A percentile compares a stretch with the other conserved stretches of the same genome.
Conservation (phyloP, 2,888 invertebrate species). For the Tricholauxania praeusta region DNA sequence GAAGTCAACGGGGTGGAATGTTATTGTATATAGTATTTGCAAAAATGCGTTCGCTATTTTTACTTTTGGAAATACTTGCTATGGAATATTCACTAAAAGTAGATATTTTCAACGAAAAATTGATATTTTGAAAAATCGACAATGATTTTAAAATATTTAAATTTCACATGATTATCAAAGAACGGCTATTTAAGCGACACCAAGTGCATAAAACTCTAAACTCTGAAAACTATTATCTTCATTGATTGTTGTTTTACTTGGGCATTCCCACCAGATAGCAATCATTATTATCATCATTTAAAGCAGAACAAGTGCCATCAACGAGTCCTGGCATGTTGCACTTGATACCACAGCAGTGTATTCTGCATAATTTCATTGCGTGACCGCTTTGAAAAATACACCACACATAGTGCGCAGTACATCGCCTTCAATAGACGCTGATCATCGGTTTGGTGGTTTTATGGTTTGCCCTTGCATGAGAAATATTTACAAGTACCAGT, state of each 20-base stretch:
- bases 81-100: no score
- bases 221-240: not conserved
- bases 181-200: no score
- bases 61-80: no score
- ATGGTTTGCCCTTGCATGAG: slow-evolving; percentile 26
- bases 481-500: slow-evolving; percentile 17
- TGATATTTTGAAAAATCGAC: no score
- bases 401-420: no score
- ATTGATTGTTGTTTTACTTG: not conserved
- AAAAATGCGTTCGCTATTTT: no score
- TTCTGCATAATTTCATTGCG: slow-evolving; percentile 11
- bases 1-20: slow-evolving; percentile 10
- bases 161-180: no score
- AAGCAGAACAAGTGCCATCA: not conserved
- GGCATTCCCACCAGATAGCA: slow-evolving; percentile 5
- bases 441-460: slow-evolving; percentile 35
- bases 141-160: no score
- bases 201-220: no score
- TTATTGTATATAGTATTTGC: not conserved
- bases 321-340: not conserved
- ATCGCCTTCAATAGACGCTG: not conserved
- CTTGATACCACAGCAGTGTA: not conserved
- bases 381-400: slow-evolving; percentile 30
- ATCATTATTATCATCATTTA: slow-evolving; percentile 9
- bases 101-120: no score